These are phyloP conservation scores for Drosophila tsacasi DNA, from an alignment of 1,140 invertebrate species.

Conservation along the genomic window DNA sequence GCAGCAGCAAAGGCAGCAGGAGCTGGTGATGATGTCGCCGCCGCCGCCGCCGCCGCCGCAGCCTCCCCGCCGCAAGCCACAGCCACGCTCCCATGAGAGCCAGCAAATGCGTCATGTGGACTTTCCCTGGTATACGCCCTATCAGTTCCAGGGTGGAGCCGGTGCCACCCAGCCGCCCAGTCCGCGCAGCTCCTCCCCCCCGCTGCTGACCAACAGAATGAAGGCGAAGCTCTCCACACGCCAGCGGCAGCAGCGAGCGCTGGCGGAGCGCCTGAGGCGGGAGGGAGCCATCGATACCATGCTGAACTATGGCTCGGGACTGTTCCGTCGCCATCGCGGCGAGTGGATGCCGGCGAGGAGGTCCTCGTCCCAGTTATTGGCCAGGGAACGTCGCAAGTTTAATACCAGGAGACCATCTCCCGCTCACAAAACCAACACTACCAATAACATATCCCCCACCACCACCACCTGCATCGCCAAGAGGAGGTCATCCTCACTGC, in stretches of 20 bases:
- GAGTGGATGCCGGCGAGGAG: not conserved
- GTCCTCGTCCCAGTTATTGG: not conserved
- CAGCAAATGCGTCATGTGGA: slow-evolving; percentile 1
- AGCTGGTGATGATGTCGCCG: not conserved
- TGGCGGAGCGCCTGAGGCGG: not conserved
- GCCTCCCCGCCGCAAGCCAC: too few relatives aligned
- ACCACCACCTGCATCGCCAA: too few relatives aligned
- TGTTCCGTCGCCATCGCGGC: not conserved
- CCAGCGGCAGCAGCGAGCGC: slow-evolving; percentile 10
- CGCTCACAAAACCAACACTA: too few relatives aligned
- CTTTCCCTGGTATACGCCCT: slow-evolving; percentile 31
- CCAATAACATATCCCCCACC: too few relatives aligned
- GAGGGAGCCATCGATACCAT: slow-evolving; percentile 59
- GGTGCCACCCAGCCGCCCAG: slow-evolving; percentile 14
- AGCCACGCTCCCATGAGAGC: not conserved
- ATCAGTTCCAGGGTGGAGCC: slow-evolving; percentile 35
- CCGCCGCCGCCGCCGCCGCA: too few relatives aligned
- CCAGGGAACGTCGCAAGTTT: not conserved
- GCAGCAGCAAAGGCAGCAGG: not conserved
- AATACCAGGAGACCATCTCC: too few relatives aligned
- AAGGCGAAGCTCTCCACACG: not conserved
- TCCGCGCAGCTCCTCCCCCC: not conserved
- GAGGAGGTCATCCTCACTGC: too few relatives aligned
- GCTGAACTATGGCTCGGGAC: slow-evolving; percentile 24
- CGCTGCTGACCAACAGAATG: not conserved